Evolutionary conservation across 1,140 invertebrate species (phyloP), one percentile per base, ranked within the genome.

Genomic region (Teleogryllus occipitalis): DNA sequence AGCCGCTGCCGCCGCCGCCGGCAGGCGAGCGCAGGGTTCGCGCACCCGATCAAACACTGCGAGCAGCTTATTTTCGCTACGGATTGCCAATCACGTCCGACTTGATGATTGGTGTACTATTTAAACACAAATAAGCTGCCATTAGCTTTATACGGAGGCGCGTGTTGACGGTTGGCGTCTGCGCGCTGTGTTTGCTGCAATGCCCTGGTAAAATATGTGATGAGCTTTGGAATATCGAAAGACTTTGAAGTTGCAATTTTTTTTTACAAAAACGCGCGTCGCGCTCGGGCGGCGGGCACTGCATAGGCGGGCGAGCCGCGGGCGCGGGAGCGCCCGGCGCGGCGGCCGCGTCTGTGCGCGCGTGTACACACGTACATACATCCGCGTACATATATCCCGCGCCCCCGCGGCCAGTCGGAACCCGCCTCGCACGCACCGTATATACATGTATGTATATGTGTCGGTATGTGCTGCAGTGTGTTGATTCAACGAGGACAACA

Each of bases 111-210:
- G 54, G 54, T 65, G 54, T 54, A 65, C 54, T 65, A 65, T 54
- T 54, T 65, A 65, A 65, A 65, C 54, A 65, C 54, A 65, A 54
- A 65, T 65, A 65, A 65, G 54, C 54, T 65, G 54, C 54, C 49
- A 54, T 54, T 54, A 65, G 1, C 1, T 7, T 65, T 65, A 65
- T 65, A 65, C 54, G 10, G 54, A 65, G 54, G 54, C 54, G 54
- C 54, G 54, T 65, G 54, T 65, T 54, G 54, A 18, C 10, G 54
- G 0, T 8, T 15, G 1, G 54, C 10, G 18, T 54, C 54, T 65
- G 54, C 18, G 54, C 54, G 54, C 18, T 18, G 54, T 65, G 54
- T 65, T 54, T 65, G 54, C 1, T 65, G 54, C 54, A 65, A 14
- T 14, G 49, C 54, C 18, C 54, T 65, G 54, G 54, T 65, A 65